A percentile compares a stretch with the other conserved stretches of the same genome.
Evolutionary conservation across 2,888 invertebrate species (phyloP).

Genomic region (Cantharis flavilabris): DNA sequence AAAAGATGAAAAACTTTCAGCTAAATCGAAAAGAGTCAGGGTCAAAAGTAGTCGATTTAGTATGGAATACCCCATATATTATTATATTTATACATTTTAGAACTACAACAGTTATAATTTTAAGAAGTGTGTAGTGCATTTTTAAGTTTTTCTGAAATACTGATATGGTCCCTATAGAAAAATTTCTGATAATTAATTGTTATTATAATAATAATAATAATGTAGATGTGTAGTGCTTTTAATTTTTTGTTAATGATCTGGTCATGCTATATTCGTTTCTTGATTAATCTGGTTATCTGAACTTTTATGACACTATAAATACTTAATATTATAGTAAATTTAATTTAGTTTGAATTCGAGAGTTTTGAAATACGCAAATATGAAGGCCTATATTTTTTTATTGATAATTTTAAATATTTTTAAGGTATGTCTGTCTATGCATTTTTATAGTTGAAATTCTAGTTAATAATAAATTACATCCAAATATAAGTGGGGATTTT

Average conservation of each 20-base stretch:
- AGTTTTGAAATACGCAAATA: not conserved
- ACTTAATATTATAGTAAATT: not conserved
- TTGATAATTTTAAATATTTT: not conserved
- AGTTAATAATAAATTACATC: not conserved
- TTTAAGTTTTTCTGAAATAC: no score
- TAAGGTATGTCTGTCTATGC: not conserved
- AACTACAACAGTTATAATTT: no score
- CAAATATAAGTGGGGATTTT: no score
- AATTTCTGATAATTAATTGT: no score
- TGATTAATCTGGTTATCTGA: not conserved
- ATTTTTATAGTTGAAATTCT: not conserved
- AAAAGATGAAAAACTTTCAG: no score
- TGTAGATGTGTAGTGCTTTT: not conserved
- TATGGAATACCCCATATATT: no score
- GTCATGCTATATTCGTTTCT: not conserved
- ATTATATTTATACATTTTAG: no score
- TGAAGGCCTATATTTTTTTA: not conserved
- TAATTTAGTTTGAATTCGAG: not conserved
- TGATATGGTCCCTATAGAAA: no score
- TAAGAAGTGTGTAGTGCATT: no score
- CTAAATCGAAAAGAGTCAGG: no score
- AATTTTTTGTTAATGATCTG: not conserved
- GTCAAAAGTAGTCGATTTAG: no score
- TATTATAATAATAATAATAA: not conserved
- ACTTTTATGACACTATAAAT: not conserved